Conservation (phyloP, 2,113 vertebrate genomes). For the Neogale vison region DNA sequence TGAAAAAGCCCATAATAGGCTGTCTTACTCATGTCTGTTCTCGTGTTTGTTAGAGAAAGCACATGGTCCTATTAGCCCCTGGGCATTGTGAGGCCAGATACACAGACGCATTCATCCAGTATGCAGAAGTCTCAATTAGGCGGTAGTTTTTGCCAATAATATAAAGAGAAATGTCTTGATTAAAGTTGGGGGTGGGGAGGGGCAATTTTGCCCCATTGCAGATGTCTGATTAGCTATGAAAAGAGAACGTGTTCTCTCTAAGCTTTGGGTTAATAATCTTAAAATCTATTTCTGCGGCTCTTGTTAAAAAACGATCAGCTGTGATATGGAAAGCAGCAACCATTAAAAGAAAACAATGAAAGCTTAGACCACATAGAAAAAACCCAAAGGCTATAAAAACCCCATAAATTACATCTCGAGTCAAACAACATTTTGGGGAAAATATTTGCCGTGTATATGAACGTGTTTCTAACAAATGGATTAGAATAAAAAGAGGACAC, state of each 20-base stretch:
- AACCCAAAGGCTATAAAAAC: not conserved
- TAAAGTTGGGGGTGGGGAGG: slow-evolving; percentile 48
- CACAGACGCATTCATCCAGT: slow-evolving; percentile 51
- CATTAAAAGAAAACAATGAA: slow-evolving; percentile 61
- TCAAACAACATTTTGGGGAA: slow-evolving; percentile 50
- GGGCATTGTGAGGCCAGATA: slow-evolving; percentile 50
- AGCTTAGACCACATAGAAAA: slow-evolving; percentile 40
- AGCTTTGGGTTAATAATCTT: slow-evolving; percentile 69
- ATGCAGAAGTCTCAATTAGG: slow-evolving; percentile 63
- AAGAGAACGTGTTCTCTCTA: slow-evolving; percentile 62
- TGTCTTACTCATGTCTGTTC: slow-evolving; percentile 35
- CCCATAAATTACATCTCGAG: slow-evolving; percentile 42
- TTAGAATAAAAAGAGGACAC: slow-evolving; percentile 54
- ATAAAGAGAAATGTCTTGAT: slow-evolving; percentile 67
- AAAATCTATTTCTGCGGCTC: slow-evolving; percentile 60
- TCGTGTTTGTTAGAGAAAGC: slow-evolving; percentile 61
- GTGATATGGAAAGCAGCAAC: slow-evolving; percentile 43
- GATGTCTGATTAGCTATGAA: slow-evolving; percentile 68
- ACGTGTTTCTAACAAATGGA: slow-evolving; percentile 49
- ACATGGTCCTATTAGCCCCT: slow-evolving; percentile 54
- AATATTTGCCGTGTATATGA: not conserved
- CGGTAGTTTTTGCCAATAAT: slow-evolving; percentile 60
- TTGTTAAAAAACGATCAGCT: slow-evolving; percentile 68
- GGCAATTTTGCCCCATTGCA: slow-evolving; percentile 43
- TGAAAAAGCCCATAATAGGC: slow-evolving; percentile 31